Base-by-base conservation (phyloP, 2,888 invertebrate genomes). In the Amphiduros pacificus region DNA sequence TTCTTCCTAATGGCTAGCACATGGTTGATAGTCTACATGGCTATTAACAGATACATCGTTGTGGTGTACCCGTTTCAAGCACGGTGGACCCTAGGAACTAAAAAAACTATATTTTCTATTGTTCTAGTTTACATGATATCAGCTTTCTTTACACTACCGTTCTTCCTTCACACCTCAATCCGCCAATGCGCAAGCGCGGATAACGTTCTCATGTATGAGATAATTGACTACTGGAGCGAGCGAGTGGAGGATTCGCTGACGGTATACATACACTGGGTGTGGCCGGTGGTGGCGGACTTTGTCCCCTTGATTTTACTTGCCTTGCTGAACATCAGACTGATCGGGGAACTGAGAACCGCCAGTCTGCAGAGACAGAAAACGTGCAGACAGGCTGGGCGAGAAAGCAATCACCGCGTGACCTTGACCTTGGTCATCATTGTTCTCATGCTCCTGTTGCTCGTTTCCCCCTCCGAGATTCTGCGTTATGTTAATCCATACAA, bases 1-100 rank as follows among this genome's bases (percentile, higher is more conserved):
- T 68, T 77, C 20, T 77, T 78, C 60, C 71, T 79, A 86, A 88
- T 90, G 49, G 87, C 89, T 11, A 90, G 90, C 60, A 90, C 90
- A 2, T 87, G 90, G 86, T 88, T 90, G 88, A 86, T 90, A 17
- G 83, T 90, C 56, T 89, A 89, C 9, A 84, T 91, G 70, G 90
- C 90, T 24, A 85, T 90, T 65, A 90, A 90, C 77, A 85, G 90
- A 49, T 90, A 89, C 80, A 87, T 90, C 31, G 89, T 90, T 64
- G 89, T 90, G 4, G 90, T 90, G 72, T 89, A 88, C 82, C 90
- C 90, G 5, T 88, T 89, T 4, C 86, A 87, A 6, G 65, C 65
- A 2, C 60, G 65, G 4, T n/a, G 58, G 14, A 85, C 88, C 40
- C 85, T 88, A 77, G 88, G 89, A 31, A 70, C 74, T n/a, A 88